Evolutionary conservation across 2,797 vertebrate genomes (phyloP), one percentile per base, ranked within the genome.

Genomic region (Sebastes jordani): DNA sequence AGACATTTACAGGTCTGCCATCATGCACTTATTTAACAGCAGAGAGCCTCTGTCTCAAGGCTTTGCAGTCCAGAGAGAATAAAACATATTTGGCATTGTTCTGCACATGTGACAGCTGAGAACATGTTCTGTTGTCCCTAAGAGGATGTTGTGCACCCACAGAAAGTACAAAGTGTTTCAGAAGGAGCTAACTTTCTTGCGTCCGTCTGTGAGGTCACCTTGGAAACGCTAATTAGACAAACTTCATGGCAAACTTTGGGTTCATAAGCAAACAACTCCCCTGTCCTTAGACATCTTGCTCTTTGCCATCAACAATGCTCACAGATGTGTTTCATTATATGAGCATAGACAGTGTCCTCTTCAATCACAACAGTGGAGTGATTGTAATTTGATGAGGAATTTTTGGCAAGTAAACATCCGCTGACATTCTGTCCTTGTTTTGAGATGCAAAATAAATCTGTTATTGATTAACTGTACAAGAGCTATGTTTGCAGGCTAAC

Each of bases 371-470:
- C 29, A 60, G 34, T 20, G 11, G 54, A 66, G 78, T 34, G 14
- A 42, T 64, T 87, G n/a, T 83, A 86, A 85, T 85, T 74, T 79
- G 73, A 85, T 59, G 52, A 78, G 38, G 14, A 38, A 4, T 63
- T 87, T 87, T 81, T 90, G 87, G 83, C 86, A 85, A 81, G 73
- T 78, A 72, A 82, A 71, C 34, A 66, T 77, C 80, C 10, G 58
- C 60, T 77, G 88, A 88, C 86, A 86, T 76, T 52, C 56, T 71
- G 85, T 85, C 85, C 84, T 92, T 90, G 85, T 89, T 86, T 82
- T 52, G 77, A 83, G 63, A 87, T 73, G 68, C 64, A 84, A 83
- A 86, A 88, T 82, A 81, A 89, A 88, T 86, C 84, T 64, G 42
- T 58, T 87, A 85, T 87, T 82, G 80, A 90, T 87, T 78, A 88